Evolutionary conservation across 2,113 vertebrate genomes (phyloP).

Genomic region (Cyanoramphus novaezelandiae): DNA sequence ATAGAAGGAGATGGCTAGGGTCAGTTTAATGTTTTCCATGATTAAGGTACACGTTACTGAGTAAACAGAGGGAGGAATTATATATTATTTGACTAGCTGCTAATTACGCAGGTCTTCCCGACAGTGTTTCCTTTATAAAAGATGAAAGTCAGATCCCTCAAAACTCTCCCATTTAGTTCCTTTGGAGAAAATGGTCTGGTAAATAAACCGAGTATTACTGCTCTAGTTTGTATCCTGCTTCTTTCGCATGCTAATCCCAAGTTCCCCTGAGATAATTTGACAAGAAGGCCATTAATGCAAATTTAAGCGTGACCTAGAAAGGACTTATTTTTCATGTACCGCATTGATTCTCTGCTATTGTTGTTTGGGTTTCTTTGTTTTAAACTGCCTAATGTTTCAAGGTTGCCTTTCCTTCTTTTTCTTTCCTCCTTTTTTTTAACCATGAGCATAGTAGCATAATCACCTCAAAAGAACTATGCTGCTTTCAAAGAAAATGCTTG

Average conservation of each 20-base stretch:
- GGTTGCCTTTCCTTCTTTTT: neutral
- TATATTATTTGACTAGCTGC: conserved; percentile 35
- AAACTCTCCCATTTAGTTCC: neutral
- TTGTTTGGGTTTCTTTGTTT: conserved; percentile 43
- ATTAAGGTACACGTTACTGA: conserved; percentile 48
- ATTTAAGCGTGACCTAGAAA: conserved; percentile 56
- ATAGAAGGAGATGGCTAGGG: neutral
- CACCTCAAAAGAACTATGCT: neutral
- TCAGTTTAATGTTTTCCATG: conserved; percentile 36
- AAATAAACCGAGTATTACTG: conserved; percentile 28
- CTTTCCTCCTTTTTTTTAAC: neutral
- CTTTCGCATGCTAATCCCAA: conserved; percentile 6
- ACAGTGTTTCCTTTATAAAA: neutral
- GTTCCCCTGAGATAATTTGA: conserved; percentile 55
- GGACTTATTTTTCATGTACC: conserved; percentile 35
- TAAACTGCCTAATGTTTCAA: neutral
- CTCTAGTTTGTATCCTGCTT: neutral
- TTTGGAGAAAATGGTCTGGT: conserved; percentile 17
- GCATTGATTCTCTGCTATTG: conserved; percentile 17
- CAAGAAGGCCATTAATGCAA: conserved; percentile 60
- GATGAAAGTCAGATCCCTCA: conserved; percentile 13
- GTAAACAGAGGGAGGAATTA: conserved; percentile 30
- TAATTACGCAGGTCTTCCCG: conserved; percentile 24
- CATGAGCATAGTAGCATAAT: neutral
- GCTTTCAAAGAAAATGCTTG: neutral